Percentiles rank a stretch among this genome's conserved stretches.
Evolutionary conservation across 2,888 invertebrate genomes (phyloP).

Genomic region (Tanypteryx hageni): DNA sequence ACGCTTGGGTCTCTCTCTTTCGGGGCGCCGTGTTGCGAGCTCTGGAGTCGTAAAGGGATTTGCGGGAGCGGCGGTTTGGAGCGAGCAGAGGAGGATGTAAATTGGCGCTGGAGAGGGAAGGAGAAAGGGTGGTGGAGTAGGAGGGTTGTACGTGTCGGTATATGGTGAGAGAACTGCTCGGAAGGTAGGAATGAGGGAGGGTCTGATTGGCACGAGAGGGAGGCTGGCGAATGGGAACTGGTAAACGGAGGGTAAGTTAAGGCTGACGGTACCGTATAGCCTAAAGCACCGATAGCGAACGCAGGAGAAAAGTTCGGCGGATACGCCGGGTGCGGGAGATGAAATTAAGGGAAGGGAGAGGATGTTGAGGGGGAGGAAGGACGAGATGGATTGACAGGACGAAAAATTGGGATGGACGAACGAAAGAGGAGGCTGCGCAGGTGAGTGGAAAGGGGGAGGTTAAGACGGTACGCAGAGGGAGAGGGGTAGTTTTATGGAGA

Average conservation of each 20-base stretch:
- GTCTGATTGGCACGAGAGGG: too few relatives aligned
- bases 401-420: not conserved
- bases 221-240: too few relatives aligned
- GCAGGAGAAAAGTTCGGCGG: too few relatives aligned
- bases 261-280: too few relatives aligned
- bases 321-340: too few relatives aligned
- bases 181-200: too few relatives aligned
- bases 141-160: not conserved
- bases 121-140: not conserved
- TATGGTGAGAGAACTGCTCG: too few relatives aligned
- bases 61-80: not conserved
- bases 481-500: constrained; percentile 37
- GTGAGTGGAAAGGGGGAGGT: not conserved
- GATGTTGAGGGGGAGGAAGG: too few relatives aligned
- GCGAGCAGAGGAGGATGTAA: not conserved
- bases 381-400: not conserved
- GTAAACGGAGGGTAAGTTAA: too few relatives aligned
- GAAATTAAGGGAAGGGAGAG: too few relatives aligned
- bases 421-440: not conserved
- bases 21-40: not conserved
- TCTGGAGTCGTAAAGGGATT: not conserved
- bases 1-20: not conserved
- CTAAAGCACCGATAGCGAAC: too few relatives aligned
- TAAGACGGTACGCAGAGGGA: not conserved
- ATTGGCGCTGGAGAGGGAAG: not conserved